phyloP scores from a whole-genome alignment of 2,888 invertebrate species.

The Caenorhabditis japonica region DNA sequence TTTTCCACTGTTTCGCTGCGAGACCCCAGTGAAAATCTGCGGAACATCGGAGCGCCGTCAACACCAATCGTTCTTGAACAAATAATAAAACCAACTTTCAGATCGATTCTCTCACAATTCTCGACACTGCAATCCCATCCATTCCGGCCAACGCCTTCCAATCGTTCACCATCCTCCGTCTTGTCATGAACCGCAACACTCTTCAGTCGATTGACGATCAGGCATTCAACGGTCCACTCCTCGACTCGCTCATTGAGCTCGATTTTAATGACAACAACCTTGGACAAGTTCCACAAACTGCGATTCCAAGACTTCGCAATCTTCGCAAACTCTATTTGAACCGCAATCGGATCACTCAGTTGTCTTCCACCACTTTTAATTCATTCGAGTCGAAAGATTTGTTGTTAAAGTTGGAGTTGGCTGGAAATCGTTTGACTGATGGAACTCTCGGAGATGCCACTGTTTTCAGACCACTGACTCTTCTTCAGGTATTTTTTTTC shows the following conservation, averaged over 20 bases:
- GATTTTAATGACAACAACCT: slow-evolving; percentile 76
- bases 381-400: slow-evolving; percentile 69
- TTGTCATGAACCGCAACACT: slow-evolving; percentile 76
- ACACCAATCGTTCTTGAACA: too few relatives aligned
- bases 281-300: slow-evolving; percentile 71
- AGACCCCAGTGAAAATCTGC: too few relatives aligned
- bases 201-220: slow-evolving; percentile 69
- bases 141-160: slow-evolving; percentile 75
- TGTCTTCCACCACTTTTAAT: slow-evolving; percentile 67
- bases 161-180: slow-evolving; percentile 70
- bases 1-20: too few relatives aligned
- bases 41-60: too few relatives aligned
- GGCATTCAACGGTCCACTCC: slow-evolving; percentile 74
- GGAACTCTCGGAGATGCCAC: slow-evolving; percentile 67
- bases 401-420: slow-evolving; percentile 74
- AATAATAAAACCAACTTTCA: too few relatives aligned
- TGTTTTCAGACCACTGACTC: slow-evolving; percentile 73
- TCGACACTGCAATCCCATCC: slow-evolving; percentile 74
- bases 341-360: slow-evolving; percentile 70
- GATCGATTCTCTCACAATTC: slow-evolving; percentile 76
- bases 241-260: slow-evolving; percentile 75
- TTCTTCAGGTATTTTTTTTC: slow-evolving; percentile 66
- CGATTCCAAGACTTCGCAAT: slow-evolving; percentile 70
- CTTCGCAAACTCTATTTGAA: slow-evolving; percentile 76
- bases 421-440: slow-evolving; percentile 75